Base-by-base conservation (phyloP, 2,113 vertebrate species). In the Poeciliopsis occidentalis region DNA sequence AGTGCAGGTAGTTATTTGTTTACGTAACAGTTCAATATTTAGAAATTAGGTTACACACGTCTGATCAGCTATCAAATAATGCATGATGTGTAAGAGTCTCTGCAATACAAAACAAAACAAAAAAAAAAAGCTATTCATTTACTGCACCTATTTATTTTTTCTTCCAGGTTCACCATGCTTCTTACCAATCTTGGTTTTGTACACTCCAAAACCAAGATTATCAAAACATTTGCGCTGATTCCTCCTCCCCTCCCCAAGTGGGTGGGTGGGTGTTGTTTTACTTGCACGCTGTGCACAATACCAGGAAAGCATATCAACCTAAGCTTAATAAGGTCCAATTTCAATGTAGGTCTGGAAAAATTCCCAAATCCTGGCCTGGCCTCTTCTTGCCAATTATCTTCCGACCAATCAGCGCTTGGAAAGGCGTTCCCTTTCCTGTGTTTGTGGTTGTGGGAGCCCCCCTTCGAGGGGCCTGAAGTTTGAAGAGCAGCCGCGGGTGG, bases 331-430 rank as follows among this genome's bases (percentile, higher is more conserved):
- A 47, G 63, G 29, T 62, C 37, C 66, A 57, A 7, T 22, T 75
- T 71, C 63, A 73, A 73, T 62, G 44, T 41, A 61, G 12, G 24
- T n/a, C 39, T 74, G 79, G 82, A 84, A 71, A 62, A n/a, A 44
- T 67, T 64, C 79, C 78, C 86, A 78, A 75, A 67, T 69, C 60
- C 8, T 72, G 54, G 34, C 70, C 47, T 41, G 41, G 70, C 75
- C 51, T 74, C 82, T 67, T 61, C 76, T 76, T 83, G 70, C 65
- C 70, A n/a, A 79, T 75, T 66, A 69, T 69, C 61, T 47, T 11
- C 7, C 67, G 70, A 34, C 94, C 94, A 94, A 94, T 94, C 91
- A 86, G 88, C 54, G 72, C 77, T 74, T 78, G 8, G 82, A 71
- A 65, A 79, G 93, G 93, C 92, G 93, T 88, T 80, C 87, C 91